Percentiles rank a stretch among this genome's conserved stretches.
Conservation (phyloP, 30 jellyfish, hydroid and myxozoan genomes). For the Turritopsis dohrnii region DNA sequence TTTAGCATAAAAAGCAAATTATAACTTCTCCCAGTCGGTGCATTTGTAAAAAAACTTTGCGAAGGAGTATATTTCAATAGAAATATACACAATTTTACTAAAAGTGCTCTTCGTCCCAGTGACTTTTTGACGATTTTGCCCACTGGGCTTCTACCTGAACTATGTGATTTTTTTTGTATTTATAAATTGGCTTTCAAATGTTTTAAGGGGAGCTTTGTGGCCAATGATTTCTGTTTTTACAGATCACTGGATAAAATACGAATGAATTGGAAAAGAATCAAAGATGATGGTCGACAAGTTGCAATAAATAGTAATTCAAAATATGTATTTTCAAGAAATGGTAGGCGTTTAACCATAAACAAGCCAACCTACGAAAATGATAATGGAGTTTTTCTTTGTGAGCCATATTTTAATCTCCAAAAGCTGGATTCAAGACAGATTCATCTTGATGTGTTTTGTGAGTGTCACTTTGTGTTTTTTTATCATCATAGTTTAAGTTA, state of each 20-base stretch:
- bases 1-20: too few species aligned
- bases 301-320: conserved; percentile 7
- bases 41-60: too few species aligned
- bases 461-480: conserved; percentile 11
- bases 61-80: too few species aligned
- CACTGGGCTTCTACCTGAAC: too few species aligned
- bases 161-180: neutral
- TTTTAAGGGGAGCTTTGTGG: too few species aligned
- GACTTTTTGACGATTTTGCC: neutral
- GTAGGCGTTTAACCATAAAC: neutral
- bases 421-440: neutral
- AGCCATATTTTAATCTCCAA: neutral
- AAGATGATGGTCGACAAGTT: neutral
- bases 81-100: too few species aligned
- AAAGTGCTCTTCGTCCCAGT: too few species aligned
- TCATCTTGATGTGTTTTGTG: conserved; percentile 14
- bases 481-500: neutral
- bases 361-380: conserved; percentile 14
- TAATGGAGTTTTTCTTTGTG: conserved; percentile 19
- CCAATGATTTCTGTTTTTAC: neutral
- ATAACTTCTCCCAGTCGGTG: too few species aligned
- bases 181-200: too few species aligned
- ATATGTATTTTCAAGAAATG: neutral
- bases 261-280: conserved; percentile 6
- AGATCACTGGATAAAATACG: conserved; percentile 6